A percentile compares a stretch with the other conserved stretches of the same genome.
Conservation (phyloP, 2,113 vertebrate species). For the Ptyas mucosa region DNA sequence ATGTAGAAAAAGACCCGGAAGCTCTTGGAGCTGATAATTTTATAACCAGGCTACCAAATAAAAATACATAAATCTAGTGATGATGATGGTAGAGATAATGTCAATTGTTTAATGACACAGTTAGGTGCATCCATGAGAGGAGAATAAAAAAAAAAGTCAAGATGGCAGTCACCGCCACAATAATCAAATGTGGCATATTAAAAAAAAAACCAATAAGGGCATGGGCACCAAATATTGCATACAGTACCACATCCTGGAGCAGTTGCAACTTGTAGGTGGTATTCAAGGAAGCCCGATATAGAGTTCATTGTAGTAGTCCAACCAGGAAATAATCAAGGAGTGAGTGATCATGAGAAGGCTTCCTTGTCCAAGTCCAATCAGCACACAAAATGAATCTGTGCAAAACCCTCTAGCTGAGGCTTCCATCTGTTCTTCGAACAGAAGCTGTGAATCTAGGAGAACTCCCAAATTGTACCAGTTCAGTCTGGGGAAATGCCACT, state of each 20-base stretch:
- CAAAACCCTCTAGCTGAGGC: background rate
- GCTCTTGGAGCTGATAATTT: background rate
- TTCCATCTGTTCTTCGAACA: background rate
- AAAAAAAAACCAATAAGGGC: background rate
- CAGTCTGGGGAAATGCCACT: background rate
- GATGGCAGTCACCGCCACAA: background rate
- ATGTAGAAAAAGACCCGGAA: background rate
- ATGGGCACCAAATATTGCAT: background rate
- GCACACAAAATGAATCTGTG: background rate
- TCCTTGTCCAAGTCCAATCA: background rate
- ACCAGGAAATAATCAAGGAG: background rate
- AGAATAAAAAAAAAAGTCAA: background rate
- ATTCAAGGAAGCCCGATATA: background rate
- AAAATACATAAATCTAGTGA: background rate
- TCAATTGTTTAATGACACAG: background rate
- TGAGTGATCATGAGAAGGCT: background rate
- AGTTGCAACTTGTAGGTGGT: background rate
- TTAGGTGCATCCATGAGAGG: background rate
- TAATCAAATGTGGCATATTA: background rate
- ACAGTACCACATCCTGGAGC: background rate
- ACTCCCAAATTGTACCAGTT: background rate
- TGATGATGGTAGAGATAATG: background rate
- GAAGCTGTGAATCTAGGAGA: background rate
- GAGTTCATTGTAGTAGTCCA: background rate
- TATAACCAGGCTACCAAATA: background rate